A percentile compares a stretch with the other conserved stretches of the same genome.
phyloP scores from a whole-genome alignment of 1,140 invertebrate genomes.

The Proales similis region DNA sequence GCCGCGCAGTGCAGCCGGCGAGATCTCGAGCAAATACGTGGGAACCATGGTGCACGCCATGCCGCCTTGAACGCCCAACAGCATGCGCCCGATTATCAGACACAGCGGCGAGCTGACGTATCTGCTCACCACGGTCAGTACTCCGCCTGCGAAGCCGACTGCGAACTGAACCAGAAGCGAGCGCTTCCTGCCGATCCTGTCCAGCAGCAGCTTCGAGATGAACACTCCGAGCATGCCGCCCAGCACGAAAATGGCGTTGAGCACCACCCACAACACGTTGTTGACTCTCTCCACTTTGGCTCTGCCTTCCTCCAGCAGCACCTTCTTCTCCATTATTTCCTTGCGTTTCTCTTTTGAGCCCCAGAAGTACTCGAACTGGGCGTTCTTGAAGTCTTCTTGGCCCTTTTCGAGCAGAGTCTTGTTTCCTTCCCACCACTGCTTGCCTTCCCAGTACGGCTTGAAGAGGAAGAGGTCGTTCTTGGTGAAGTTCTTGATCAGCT shows the following conservation, averaged over 20 bases:
- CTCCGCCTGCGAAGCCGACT: too few relatives aligned
- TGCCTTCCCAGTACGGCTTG: not conserved
- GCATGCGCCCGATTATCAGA: not conserved
- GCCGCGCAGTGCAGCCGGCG: conserved; percentile 69
- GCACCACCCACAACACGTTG: too few relatives aligned
- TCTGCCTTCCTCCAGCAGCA: too few relatives aligned
- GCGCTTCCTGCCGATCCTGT: not conserved
- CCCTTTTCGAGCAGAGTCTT: too few relatives aligned
- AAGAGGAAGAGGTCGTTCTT: too few relatives aligned
- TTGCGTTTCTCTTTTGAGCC: too few relatives aligned
- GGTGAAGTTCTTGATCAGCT: too few relatives aligned
- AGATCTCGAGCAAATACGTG: conserved; percentile 78
- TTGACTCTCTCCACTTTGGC: too few relatives aligned
- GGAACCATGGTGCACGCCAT: conserved; percentile 64
- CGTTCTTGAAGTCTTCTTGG: not conserved
- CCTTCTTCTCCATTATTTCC: too few relatives aligned
- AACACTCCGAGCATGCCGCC: not conserved
- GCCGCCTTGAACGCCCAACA: not conserved
- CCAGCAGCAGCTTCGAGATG: not conserved
- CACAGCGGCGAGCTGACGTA: not conserved
- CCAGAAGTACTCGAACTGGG: not conserved
- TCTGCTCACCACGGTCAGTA: too few relatives aligned
- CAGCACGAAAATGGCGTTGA: not conserved
- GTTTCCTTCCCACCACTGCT: too few relatives aligned
- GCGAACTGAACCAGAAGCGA: not conserved